Evolutionary conservation across 2,888 invertebrate genomes (phyloP), one percentile per base, ranked within the genome.

Genomic region (Heliconius sara): DNA sequence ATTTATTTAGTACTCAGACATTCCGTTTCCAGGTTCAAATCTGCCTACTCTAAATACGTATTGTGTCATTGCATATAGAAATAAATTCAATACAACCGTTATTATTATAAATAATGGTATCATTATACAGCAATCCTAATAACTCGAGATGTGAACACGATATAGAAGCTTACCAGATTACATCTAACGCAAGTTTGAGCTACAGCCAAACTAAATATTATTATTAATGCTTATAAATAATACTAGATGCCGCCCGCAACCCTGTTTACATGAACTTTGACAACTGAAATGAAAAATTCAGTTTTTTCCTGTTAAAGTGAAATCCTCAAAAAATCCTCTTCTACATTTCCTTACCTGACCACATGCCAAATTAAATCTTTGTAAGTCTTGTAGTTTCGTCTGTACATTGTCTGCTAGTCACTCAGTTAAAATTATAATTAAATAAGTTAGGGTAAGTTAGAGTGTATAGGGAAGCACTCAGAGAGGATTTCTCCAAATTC

Each of bases 141-240:
- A 67, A 67, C 16, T 67, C 25, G 67, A 67, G 60, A 60, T n/a
- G 60, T 12, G 60, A 60, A 60, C 60, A 60, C 60, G 60, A 60
- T 60, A 60, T n/a, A 60, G 60, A 60, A 22, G 60, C 60, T 60
- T 60, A 60, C 60, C 60, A 60, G 60, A 60, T 60, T 60, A n/a
- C 60, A 60, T 60, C 22, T 60, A 60, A 60, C 60, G 60, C n/a
- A 60, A n/a, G 12, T 60, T 60, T 60, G 60, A 60, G 4, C 10
- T 60, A n/a, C 9, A 60, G 60, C 60, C 60, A 60, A 60, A 60
- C 60, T 60, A 60, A 60, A 60, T 60, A 60, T 60, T 60, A 60
- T 60, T 10, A 10, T 60, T 60, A 19, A n/a, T 12, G 60, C 60
- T 60, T 12, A 60, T 60, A n/a, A 60, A 60, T n/a, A 60, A 60